A percentile compares a stretch with the other conserved stretches of the same genome.
Evolutionary conservation across 2,888 invertebrate genomes (phyloP).

Genomic region (Cephus nigrinus): DNA sequence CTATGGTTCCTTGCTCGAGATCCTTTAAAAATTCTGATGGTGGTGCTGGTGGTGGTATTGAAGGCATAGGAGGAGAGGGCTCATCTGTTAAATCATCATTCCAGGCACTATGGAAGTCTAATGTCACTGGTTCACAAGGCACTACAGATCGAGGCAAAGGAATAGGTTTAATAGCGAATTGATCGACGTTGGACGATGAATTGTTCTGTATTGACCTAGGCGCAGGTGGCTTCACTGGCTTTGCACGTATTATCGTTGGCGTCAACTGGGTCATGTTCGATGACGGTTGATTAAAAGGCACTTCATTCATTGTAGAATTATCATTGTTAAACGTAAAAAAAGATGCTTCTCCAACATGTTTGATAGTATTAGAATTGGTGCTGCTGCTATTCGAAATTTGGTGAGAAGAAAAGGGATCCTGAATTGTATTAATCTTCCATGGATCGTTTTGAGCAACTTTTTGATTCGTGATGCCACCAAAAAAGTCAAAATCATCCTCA

Average conservation of each 20-base stretch:
- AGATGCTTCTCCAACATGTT: slow-evolving; percentile 47
- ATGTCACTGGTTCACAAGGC: slow-evolving; percentile 28
- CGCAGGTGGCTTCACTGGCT: slow-evolving; percentile 71
- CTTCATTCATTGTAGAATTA: slow-evolving; percentile 16
- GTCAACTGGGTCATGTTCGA: slow-evolving; percentile 58
- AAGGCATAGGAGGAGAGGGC: slow-evolving; percentile 82
- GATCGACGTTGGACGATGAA: slow-evolving; percentile 25
- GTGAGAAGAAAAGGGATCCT: slow-evolving; percentile 71
- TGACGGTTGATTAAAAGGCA: slow-evolving; percentile 26
- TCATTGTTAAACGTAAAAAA: slow-evolving; percentile 52
- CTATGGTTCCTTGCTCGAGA: slow-evolving; percentile 42
- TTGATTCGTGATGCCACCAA: slow-evolving; percentile 69
- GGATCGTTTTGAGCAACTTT: slow-evolving; percentile 69
- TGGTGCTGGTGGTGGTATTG: slow-evolving; percentile 81
- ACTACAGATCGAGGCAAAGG: slow-evolving; percentile 16
- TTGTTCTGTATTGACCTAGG: slow-evolving; percentile 64
- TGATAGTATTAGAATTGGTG: slow-evolving; percentile 27
- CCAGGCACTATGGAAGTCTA: slow-evolving; percentile 24
- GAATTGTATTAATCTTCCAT: slow-evolving; percentile 63
- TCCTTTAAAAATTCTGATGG: slow-evolving; percentile 67
- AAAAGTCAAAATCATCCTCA: slow-evolving; percentile 84
- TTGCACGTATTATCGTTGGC: slow-evolving; percentile 82
- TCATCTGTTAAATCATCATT: slow-evolving; percentile 50
- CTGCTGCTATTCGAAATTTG: slow-evolving; percentile 29
- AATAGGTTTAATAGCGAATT: slow-evolving; percentile 12